These are phyloP conservation scores for Cryptus viduatorius DNA, from an alignment of 2,888 invertebrate species.

Conservation along the genomic window DNA sequence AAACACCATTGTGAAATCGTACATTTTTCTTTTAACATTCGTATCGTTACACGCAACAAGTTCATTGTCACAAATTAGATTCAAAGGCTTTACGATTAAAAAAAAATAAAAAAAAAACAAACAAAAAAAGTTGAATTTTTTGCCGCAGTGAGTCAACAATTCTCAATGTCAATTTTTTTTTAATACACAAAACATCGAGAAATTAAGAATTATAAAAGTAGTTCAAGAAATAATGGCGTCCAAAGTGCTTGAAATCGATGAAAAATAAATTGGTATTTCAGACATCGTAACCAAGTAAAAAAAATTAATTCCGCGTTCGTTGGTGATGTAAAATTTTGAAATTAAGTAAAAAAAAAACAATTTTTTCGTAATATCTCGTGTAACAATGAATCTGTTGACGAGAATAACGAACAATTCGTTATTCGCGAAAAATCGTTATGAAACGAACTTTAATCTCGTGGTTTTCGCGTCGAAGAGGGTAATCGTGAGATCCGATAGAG, in stretches of 20 bases:
- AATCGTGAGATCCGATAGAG: constrained; percentile 88
- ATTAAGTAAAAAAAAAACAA: neutral
- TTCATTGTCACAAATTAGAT: neutral
- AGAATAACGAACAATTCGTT: neutral
- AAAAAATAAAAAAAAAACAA: neutral
- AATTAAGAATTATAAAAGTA: too few relatives aligned
- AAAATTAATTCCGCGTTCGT: too few relatives aligned
- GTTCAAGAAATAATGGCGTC: too few relatives aligned
- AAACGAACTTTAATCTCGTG: constrained; percentile 86
- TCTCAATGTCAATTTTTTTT: neutral
- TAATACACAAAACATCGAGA: neutral
- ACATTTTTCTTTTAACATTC: neutral
- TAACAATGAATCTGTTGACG: neutral
- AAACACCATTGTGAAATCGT: constrained; percentile 3
- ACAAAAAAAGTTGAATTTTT: neutral
- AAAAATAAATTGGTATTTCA: too few relatives aligned
- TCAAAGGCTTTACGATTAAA: neutral
- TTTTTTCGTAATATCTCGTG: neutral
- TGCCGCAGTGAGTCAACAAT: neutral
- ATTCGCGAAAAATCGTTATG: neutral
- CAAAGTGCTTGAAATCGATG: too few relatives aligned
- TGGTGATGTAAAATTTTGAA: neutral
- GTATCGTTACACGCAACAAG: neutral
- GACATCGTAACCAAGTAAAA: neutral
- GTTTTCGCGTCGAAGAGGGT: constrained; percentile 87